Percentiles rank a stretch among this genome's conserved stretches.
Conservation (phyloP, 30 jellyfish, hydroid and myxozoan genomes). For the Aurelia sp. region DNA sequence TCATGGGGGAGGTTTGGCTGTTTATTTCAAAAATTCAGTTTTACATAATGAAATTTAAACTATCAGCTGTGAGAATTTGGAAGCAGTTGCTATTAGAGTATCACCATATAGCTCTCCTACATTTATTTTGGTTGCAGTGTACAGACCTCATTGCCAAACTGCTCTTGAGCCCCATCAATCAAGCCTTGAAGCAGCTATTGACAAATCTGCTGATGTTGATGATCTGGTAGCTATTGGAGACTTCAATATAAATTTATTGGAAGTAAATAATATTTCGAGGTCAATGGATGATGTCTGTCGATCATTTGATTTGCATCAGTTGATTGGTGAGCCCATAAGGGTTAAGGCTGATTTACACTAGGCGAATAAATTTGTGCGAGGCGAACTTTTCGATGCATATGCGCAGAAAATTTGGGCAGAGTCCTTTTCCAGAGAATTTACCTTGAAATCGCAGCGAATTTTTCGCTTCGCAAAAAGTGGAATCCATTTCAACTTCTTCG, state of each 20-base stretch:
- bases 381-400: too few relatives aligned
- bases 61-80: not conserved
- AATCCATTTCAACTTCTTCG: too few relatives aligned
- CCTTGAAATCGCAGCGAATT: too few relatives aligned
- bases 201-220: constrained; percentile 7
- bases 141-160: constrained; percentile 3
- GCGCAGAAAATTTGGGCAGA: too few relatives aligned
- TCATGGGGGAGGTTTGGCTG: too few relatives aligned
- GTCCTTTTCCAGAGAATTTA: too few relatives aligned
- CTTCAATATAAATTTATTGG: constrained; percentile 4
- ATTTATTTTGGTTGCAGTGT: not conserved
- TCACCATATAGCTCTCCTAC: not conserved
- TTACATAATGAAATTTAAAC: not conserved
- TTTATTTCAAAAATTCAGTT: too few relatives aligned
- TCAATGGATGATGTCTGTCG: constrained; percentile 27
- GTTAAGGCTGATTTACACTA: too few relatives aligned
- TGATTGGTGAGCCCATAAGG: too few relatives aligned
- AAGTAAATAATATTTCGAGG: not conserved
- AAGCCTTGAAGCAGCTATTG: not conserved
- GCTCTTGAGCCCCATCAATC: constrained; percentile 14
- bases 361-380: too few relatives aligned
- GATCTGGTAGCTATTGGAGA: constrained; percentile 19
- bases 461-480: too few relatives aligned
- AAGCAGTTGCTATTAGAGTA: constrained; percentile 11
- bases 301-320: not conserved